Conservation (phyloP, 2,797 vertebrate species). For the Diplodus sargus region DNA sequence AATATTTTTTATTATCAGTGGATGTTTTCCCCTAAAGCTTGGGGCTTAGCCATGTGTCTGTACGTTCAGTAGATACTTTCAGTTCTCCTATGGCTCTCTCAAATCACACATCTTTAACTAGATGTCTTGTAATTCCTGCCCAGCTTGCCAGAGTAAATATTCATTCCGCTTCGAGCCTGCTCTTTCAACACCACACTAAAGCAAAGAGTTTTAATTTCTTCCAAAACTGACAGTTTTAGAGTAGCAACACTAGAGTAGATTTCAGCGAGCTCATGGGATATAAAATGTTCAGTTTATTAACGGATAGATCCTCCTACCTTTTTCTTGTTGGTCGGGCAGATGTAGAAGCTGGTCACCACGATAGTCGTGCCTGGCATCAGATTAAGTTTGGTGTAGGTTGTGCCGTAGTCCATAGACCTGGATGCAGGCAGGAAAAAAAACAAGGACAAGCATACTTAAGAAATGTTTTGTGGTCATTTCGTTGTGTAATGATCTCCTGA, state of each 20-base stretch:
- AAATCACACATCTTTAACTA: constrained; percentile 31
- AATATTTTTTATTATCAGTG: not conserved
- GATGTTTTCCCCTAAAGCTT: not conserved
- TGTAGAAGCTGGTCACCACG: constrained; percentile 96
- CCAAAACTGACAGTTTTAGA: constrained; percentile 1
- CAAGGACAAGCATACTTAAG: not conserved
- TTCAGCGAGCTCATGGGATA: not conserved
- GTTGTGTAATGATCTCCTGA: constrained; percentile 3
- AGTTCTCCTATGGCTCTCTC: not conserved
- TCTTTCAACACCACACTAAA: constrained; percentile 16
- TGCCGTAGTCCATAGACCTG: constrained; percentile 96
- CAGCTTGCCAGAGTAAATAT: constrained; percentile 28
- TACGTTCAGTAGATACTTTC: not conserved
- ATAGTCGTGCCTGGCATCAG: constrained; percentile 93
- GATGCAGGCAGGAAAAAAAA: constrained; percentile 43
- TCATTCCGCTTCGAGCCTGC: constrained; percentile 26
- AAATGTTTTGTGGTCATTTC: not conserved
- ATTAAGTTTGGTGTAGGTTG: constrained; percentile 94
- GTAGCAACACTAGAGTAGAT: not conserved
- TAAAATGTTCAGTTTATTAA: not conserved
- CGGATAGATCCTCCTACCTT: constrained; percentile 86
- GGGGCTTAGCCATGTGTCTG: not conserved
- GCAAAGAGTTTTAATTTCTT: constrained; percentile 13
- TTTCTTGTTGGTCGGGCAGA: constrained; percentile 96
- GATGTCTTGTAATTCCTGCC: not conserved